Conservation (phyloP, 2,113 vertebrate genomes). For the Lycocorax pyrrhopterus region DNA sequence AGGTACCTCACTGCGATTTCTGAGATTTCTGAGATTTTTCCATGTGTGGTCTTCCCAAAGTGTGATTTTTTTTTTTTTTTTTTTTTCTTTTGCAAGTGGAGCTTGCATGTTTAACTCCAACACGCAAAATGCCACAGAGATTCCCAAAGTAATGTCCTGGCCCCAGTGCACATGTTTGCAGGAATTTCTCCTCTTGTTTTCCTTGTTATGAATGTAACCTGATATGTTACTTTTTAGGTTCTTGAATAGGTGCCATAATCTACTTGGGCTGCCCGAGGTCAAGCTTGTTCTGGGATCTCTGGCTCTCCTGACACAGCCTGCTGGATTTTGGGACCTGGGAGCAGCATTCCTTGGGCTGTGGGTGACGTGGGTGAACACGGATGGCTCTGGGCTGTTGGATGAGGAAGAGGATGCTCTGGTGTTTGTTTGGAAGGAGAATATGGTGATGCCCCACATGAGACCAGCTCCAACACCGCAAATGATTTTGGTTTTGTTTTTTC, state of each 20-base stretch:
- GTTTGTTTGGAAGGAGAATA: not conserved
- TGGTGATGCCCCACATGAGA: fast-evolving
- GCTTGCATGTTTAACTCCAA: not conserved
- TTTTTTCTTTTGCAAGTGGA: not conserved
- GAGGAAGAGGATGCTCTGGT: not conserved
- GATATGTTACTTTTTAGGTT: not conserved
- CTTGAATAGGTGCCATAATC: not conserved
- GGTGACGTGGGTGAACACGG: fast-evolving
- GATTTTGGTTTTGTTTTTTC: not conserved
- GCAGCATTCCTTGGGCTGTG: not conserved
- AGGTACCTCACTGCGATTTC: not conserved
- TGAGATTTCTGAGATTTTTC: not conserved
- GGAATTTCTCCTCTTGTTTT: not conserved
- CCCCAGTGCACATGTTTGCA: not conserved
- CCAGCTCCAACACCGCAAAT: no score
- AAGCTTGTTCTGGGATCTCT: not conserved
- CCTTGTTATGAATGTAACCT: not conserved
- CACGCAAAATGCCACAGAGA: not conserved
- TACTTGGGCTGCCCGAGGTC: fast-evolving
- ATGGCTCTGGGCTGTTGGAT: fast-evolving
- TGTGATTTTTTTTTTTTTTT: not conserved
- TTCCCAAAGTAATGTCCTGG: not conserved
- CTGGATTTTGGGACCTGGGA: not conserved
- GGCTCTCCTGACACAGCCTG: not conserved
- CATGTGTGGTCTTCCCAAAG: not conserved